Percentiles rank a stretch among this genome's conserved stretches.
phyloP scores from a whole-genome alignment of 2,888 invertebrate genomes.

The Heteromurus nitidus region DNA sequence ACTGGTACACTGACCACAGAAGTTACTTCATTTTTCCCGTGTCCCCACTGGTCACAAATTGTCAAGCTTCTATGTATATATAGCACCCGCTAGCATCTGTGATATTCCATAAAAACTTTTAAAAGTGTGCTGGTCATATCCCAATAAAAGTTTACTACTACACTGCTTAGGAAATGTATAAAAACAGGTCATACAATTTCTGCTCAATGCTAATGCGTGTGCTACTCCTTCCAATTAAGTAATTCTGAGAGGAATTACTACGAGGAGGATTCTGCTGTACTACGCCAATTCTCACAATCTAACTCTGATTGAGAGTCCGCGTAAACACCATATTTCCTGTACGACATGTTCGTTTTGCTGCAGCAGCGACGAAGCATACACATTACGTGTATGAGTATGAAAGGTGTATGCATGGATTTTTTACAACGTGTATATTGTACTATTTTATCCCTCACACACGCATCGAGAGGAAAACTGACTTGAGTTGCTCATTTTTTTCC shows the following conservation, averaged over 20 bases:
- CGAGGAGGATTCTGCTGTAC: constrained; percentile 30
- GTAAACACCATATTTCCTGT: constrained; percentile 51
- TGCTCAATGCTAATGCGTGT: constrained; percentile 15
- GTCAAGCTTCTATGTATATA: too few relatives aligned
- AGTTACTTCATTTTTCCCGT: too few relatives aligned
- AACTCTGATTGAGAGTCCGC: constrained; percentile 21
- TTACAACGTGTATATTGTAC: constrained; percentile 6
- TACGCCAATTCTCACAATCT: constrained; percentile 39
- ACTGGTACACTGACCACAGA: too few relatives aligned
- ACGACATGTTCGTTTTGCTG: constrained; percentile 4
- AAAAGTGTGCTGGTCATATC: too few relatives aligned
- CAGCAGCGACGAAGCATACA: background rate
- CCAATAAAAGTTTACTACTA: too few relatives aligned
- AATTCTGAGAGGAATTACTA: background rate
- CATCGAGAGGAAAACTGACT: constrained; percentile 42
- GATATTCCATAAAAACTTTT: too few relatives aligned
- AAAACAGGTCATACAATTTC: too few relatives aligned
- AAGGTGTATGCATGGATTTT: constrained; percentile 33
- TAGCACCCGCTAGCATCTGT: too few relatives aligned
- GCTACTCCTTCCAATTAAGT: too few relatives aligned
- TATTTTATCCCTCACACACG: constrained; percentile 36
- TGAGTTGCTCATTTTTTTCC: constrained; percentile 15
- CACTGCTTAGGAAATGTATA: too few relatives aligned
- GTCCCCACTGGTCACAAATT: too few relatives aligned
- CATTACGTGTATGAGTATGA: background rate